These are phyloP conservation scores for Oreotrochilus melanogaster DNA, from an alignment of 2,113 vertebrate species.

Conservation along the genomic window DNA sequence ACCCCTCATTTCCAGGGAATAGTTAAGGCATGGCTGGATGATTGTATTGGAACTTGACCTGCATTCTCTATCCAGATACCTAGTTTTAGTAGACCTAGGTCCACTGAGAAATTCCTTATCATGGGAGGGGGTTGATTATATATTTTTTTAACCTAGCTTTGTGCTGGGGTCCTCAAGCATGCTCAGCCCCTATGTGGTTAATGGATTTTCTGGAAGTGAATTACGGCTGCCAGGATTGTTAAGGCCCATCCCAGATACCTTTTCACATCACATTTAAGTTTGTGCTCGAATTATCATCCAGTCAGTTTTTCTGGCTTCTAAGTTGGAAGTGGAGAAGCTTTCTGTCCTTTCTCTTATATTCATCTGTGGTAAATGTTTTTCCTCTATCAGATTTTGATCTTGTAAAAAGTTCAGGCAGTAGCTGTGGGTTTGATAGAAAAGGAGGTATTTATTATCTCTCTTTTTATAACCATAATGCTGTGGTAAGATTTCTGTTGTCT, in stretches of 20 bases:
- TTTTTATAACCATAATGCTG: slow-evolving; percentile 1
- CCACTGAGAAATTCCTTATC: neutral
- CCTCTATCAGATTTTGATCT: neutral
- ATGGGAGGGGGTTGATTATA: too few species aligned
- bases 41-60: neutral
- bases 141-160: neutral
- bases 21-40: neutral
- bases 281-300: neutral
- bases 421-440: neutral
- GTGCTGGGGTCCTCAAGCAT: neutral
- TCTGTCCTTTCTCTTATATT: neutral
- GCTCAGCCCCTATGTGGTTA: neutral
- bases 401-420: neutral
- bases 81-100: neutral
- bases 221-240: neutral
- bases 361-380: neutral
- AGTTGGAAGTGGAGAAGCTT: neutral
- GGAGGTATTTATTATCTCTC: neutral
- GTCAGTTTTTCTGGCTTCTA: neutral
- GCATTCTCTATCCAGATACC: neutral
- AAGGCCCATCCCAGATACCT: neutral
- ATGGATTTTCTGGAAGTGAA: neutral
- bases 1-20: neutral
- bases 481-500: slow-evolving; percentile 11
- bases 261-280: neutral